Evolutionary conservation across 2,797 vertebrate genomes (phyloP).

Genomic region (Pipistrellus kuhlii): DNA sequence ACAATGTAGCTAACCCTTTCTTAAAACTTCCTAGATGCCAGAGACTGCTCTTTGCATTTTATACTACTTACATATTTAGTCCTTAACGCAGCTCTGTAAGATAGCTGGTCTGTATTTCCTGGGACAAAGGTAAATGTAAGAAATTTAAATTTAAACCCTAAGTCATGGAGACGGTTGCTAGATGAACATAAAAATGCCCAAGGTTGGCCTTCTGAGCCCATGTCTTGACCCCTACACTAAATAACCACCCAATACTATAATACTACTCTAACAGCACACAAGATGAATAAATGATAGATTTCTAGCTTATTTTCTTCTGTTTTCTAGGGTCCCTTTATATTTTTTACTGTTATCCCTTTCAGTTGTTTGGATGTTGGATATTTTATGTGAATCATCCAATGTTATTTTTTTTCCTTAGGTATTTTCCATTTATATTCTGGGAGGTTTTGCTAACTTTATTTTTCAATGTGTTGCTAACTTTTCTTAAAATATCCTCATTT

Average conservation of each 20-base stretch:
- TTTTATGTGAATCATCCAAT: background rate
- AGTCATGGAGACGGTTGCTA: background rate
- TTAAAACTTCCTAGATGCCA: background rate
- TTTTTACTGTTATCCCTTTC: background rate
- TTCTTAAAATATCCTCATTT: constrained; percentile 2
- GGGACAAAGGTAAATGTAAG: background rate
- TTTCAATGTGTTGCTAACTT: background rate
- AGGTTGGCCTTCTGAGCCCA: background rate
- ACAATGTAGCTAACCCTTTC: background rate
- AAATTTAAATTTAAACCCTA: background rate
- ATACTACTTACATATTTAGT: background rate
- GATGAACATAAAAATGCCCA: background rate
- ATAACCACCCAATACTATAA: background rate
- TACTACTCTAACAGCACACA: background rate
- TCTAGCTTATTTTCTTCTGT: background rate
- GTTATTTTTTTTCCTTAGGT: background rate
- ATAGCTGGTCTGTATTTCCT: background rate
- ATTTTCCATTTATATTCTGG: background rate
- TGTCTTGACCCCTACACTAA: background rate
- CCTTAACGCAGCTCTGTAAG: background rate
- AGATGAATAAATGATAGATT: background rate
- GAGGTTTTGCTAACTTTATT: background rate
- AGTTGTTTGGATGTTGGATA: background rate
- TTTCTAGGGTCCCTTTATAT: background rate
- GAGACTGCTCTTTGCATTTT: background rate